Evolutionary conservation across 2,797 vertebrate genomes (phyloP), one percentile per base, ranked within the genome.

Genomic region (Trichosurus vulpecula): DNA sequence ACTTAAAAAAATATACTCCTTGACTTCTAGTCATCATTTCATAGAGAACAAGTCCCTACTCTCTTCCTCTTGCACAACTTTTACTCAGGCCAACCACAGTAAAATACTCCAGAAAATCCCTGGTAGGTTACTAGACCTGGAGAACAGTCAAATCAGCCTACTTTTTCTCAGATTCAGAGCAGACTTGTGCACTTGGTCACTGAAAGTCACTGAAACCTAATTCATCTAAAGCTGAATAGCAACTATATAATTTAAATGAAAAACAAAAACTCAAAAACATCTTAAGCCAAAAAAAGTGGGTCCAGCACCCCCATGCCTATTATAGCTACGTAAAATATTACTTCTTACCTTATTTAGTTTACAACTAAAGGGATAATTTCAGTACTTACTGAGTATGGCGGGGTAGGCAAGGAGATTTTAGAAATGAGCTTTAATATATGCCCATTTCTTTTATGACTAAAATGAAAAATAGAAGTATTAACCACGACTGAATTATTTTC

Each of bases 361-460:
- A 53, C n/a, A 96, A 93, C 14, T 91, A 95, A 93, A 93, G 52
- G n/a, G 61, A 91, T 95, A 90, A 29, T 92, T 96, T 96, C 95
- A 93, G 98, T 99, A 99, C 99, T 99, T 99, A 99, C 99, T 98
- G 99, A 99, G 93, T 99, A 99, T 14, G 99, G 99, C 96, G 99
- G 99, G 55, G 99, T 99, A 97, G 99, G 99, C 92, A 99, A 98
- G 54, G 99, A 99, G 97, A 99, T 99, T 99, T 99, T 99, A 97
- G 99, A 99, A 96, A 99, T 98, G 97, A 99, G 99, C 98, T 99
- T 99, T 98, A 99, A 99, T 96, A 99, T 98, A 96, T 99, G 99
- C 31, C 99, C 99, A 12, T 99, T 99, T 96, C 97, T 98, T 97
- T 99, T 99, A 97, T 99, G 99, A 95, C 98, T 99, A 98, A 99